These are phyloP conservation scores for Bombus picipes DNA, from an alignment of 1,140 invertebrate species.

Conservation along the genomic window DNA sequence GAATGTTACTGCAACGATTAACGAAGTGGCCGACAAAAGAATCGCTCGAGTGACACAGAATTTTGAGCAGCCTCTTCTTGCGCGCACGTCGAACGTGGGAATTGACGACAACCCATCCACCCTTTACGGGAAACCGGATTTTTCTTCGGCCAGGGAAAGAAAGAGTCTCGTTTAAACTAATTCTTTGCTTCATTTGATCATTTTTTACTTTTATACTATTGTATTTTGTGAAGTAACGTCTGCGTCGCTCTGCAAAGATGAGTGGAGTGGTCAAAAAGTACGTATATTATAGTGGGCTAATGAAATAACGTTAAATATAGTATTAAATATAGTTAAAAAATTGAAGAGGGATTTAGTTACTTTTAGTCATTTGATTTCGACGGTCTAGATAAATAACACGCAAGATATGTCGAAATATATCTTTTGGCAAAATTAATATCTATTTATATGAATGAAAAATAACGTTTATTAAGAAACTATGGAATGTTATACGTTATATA, in stretches of 20 bases:
- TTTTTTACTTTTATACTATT: neutral
- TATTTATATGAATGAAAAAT: no score
- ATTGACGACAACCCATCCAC: neutral
- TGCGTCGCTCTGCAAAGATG: no score
- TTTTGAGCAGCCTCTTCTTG: neutral
- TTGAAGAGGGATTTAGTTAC: neutral
- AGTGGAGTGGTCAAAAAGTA: no score
- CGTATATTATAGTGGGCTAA: no score
- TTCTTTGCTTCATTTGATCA: neutral
- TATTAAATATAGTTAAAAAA: neutral
- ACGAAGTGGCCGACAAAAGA: slow-evolving; percentile 33
- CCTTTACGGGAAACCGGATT: neutral
- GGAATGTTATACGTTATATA: no score
- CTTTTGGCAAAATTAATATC: no score
- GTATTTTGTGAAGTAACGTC: neutral
- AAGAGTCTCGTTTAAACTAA: neutral
- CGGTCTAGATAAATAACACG: no score
- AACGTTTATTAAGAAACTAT: no score
- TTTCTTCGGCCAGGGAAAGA: neutral
- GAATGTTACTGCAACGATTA: slow-evolving; percentile 39
- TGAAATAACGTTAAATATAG: neutral
- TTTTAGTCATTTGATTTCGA: no score
- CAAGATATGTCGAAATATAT: no score
- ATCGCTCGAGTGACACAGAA: slow-evolving; percentile 23
- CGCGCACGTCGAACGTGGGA: neutral